These are phyloP conservation scores for Drosophila ohnishii DNA, from an alignment of 1,140 invertebrate species.

Conservation along the genomic window DNA sequence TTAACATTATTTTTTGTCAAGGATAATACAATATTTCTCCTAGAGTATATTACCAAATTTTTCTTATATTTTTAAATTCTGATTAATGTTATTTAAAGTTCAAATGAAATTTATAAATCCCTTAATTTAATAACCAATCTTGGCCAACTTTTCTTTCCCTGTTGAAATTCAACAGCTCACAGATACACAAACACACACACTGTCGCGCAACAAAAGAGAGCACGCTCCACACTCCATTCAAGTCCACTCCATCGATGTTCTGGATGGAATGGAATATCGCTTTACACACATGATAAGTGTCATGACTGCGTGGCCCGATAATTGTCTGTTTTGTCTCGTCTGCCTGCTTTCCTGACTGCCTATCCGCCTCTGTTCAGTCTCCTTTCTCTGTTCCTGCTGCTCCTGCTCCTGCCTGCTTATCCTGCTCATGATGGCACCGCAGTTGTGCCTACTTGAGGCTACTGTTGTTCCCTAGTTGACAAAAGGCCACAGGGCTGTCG, in stretches of 20 bases:
- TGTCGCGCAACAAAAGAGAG: conserved; percentile 35
- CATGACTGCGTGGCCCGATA: conserved; percentile 56
- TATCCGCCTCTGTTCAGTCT: conserved; percentile 24
- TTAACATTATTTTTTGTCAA: too few relatives aligned
- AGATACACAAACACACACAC: conserved; percentile 10
- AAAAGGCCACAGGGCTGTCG: conserved; percentile 25
- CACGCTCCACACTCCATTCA: conserved; percentile 50
- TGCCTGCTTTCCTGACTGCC: conserved; percentile 32
- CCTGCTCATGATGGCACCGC: conserved; percentile 30
- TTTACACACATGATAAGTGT: conserved; percentile 69
- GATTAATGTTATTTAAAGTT: too few relatives aligned
- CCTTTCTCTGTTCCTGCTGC: conserved; percentile 4
- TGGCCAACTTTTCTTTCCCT: background rate
- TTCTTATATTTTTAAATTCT: too few relatives aligned
- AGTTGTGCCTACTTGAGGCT: conserved; percentile 46
- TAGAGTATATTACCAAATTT: too few relatives aligned
- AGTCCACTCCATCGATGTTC: conserved; percentile 51
- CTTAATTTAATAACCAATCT: background rate
- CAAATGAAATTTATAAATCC: too few relatives aligned
- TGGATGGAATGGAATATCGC: conserved; percentile 54
- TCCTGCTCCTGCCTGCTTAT: conserved; percentile 32
- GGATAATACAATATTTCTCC: too few relatives aligned
- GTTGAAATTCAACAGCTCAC: conserved; percentile 13
- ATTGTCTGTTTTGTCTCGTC: conserved; percentile 67
- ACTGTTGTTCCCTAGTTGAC: conserved; percentile 38